Evolutionary conservation across 2,888 invertebrate species (phyloP), one percentile per base, ranked within the genome.

Genomic region (Acronicta alni): DNA sequence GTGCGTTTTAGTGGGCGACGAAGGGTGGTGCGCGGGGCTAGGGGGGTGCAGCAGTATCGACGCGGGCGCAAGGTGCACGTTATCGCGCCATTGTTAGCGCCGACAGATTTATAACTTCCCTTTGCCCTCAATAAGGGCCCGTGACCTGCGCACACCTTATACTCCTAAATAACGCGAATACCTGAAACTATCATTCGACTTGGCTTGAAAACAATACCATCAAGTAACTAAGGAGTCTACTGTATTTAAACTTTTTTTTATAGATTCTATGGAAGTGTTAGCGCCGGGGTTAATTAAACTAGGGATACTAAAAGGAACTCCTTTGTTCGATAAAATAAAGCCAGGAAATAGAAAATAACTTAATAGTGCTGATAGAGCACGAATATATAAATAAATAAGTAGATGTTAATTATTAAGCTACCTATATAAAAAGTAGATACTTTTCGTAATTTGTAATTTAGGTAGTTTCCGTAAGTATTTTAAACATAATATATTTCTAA

Each of bases 41-140:
- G 72, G 65, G 61, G 64, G 54, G 62, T 59, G 67, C 72, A 68
- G 59, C 76, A 65, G 75, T 84, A 88, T 87, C 87, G 86, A 83
- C 84, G 84, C 87, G 75, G 82, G 83, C 85, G 90, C 88, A 91
- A 92, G 91, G 92, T 93, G 92, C 85, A 86, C 87, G 86, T 92
- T 93, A 94, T 93, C 93, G 93, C 88, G 79, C 90, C 88, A 94
- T 94, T 93, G 93, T 93, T 93, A 90, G 86, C 90, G 87, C 86
- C 91, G 90, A 92, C 91, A 93, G 93, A 93, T 94, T 94, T 94
- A 94, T 91, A 90, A 90, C 93, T 94, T 94, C 94, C 94, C 91
- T 90, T 93, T 92, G 94, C 86, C 93, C 94, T 90, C 89, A 92
- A 94, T 93, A 93, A 93, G 93, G 94, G 92, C 91, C 89, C 90